These are phyloP conservation scores for Strix aluco DNA, from an alignment of 2,113 vertebrate species.

Conservation along the genomic window DNA sequence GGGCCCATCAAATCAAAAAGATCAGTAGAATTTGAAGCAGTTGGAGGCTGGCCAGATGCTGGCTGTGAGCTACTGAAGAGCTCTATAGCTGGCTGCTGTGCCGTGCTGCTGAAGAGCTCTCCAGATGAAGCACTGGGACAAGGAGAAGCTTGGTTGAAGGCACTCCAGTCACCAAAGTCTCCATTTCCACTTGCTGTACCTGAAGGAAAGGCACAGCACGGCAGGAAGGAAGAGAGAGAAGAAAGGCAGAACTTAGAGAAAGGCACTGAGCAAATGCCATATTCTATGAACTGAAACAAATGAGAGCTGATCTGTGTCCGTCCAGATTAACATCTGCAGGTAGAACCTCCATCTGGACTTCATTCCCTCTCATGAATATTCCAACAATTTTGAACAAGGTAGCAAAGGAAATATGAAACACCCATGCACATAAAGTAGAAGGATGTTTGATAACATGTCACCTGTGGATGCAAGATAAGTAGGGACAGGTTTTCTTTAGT, in stretches of 20 bases:
- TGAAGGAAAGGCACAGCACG: neutral
- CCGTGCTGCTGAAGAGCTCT: constrained; percentile 66
- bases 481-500: constrained; percentile 21
- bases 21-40: constrained; percentile 78
- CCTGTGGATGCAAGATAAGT: constrained; percentile 31
- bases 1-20: constrained; percentile 91
- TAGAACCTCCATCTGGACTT: constrained; percentile 86
- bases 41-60: constrained; percentile 52
- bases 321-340: constrained; percentile 89
- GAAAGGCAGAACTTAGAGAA: constrained; percentile 34
- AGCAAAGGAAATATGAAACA: constrained; percentile 60
- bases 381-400: constrained; percentile 77
- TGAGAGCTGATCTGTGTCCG: constrained; percentile 84
- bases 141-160: constrained; percentile 87
- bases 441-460: constrained; percentile 10
- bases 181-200: constrained; percentile 82
- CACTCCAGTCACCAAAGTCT: constrained; percentile 96
- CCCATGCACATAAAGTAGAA: constrained; percentile 1
- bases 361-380: constrained; percentile 85
- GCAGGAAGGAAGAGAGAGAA: neutral
- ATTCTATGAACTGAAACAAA: constrained; percentile 80
- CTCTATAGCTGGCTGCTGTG: constrained; percentile 72
- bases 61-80: constrained; percentile 58
- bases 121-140: constrained; percentile 70
- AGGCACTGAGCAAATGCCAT: constrained; percentile 48